Base-by-base conservation (phyloP, 2,888 invertebrate species). In the Phorcus lineatus region DNA sequence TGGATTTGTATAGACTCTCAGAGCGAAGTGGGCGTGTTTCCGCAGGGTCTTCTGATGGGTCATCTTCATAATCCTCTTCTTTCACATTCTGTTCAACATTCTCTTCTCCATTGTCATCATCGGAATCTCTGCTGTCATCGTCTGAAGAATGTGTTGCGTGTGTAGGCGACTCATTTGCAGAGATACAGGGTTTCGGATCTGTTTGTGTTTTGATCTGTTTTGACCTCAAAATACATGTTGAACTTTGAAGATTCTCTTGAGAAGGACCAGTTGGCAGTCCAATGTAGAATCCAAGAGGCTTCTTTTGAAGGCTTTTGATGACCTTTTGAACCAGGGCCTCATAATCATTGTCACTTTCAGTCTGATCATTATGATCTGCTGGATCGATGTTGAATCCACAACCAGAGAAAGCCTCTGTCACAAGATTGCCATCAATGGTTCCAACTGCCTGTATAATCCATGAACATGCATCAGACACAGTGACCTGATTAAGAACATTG, bases 381-480 rank as follows among this genome's bases (percentile, higher is more conserved):
- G 47, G 4, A 47, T 1, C 62, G 24, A 17, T 28, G 16, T 62
- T 17, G 28, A 62, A 62, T 16, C 62, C 62, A 17, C 62, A 62
- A 28, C 24, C 62, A 74, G 16, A 74, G 74, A 74, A 74, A 17
- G 74, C 74, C 22, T 24, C 53, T 3, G 40, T 47, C n/a, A 74
- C 74, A 11, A 74, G 36, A n/a, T 19, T 2, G 13, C 52, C 16
- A 7, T 74, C 19, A 53, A 74, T 52, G 24, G n/a, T 9, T 6
- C 52, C 22, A 11, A 74, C 74, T 19, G 74, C 74, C 24, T 74
- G 74, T 19, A n/a, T 19, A 2, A 74, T 40, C 74, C 74, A 74
- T 19, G 52, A 52, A 53, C 74, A 74, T 16, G 16, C 24, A 19
- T 74, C 74, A n/a, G 52, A 52, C n/a, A 52, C 9, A 2, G 74